Conservation (phyloP, 2,113 vertebrate genomes). For the Mirza zaza region DNA sequence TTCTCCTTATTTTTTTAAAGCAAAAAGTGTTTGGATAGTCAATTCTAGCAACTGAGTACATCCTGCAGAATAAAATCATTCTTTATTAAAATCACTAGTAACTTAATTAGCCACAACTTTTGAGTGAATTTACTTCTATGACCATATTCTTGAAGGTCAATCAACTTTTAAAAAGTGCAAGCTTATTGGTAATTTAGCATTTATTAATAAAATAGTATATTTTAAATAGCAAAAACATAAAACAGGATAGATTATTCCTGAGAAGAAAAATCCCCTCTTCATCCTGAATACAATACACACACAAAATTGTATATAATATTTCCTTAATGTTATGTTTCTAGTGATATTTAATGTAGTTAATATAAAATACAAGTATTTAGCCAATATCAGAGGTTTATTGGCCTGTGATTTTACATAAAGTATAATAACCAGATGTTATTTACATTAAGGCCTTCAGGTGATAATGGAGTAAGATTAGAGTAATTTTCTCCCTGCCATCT, state of each 20-base stretch:
- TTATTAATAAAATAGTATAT: background rate
- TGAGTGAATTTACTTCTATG: background rate
- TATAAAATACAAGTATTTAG: background rate
- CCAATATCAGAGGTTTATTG: background rate
- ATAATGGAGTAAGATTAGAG: background rate
- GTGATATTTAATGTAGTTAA: background rate
- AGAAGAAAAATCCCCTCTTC: background rate
- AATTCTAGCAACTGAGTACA: background rate
- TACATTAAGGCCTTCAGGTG: background rate
- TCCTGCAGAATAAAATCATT: background rate
- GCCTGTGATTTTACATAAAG: constrained; percentile 1
- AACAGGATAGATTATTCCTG: background rate
- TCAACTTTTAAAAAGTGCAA: background rate
- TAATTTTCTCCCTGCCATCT: constrained; percentile 11
- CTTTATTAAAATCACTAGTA: background rate
- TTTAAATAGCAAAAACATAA: background rate
- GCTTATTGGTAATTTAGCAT: background rate
- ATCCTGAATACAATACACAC: background rate
- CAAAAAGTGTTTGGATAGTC: background rate
- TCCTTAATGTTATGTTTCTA: background rate
- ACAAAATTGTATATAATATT: accelerated
- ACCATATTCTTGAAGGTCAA: background rate
- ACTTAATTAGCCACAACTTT: background rate
- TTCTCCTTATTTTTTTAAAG: background rate
- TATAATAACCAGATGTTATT: background rate